Evolutionary conservation across 2,113 vertebrate genomes (phyloP), one percentile per base, ranked within the genome.

Genomic region (Platysternon megacephalum): DNA sequence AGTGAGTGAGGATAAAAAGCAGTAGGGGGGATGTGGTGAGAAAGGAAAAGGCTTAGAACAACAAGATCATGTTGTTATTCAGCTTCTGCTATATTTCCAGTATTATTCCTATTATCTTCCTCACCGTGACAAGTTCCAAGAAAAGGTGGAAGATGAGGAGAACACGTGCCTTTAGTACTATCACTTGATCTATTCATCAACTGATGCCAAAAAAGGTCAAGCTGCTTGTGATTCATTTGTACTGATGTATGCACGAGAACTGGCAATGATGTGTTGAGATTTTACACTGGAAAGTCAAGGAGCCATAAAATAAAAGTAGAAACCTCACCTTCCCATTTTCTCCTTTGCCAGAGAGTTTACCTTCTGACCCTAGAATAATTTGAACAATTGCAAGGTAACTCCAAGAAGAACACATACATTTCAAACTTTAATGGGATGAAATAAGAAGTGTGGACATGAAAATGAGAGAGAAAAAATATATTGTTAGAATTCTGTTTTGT

Each of bases 361-460:
- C 78, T 95, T 82, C 82, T 95, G 44, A 94, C 89, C 58, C 80
- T 74, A 91, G 79, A 5, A 3, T 82, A 84, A 94, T 84, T 78
- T 48, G 93, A 55, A 86, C 21, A 1, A 0, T 56, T 83, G 56
- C 58, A 94, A 93, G 51, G 86, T 48, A 32, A 78, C 83, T 87
- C 74, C 1, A 65, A 48, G 61, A 21, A 48, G 29, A 79, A 16
- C 51, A 87, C 93, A 0, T 49, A 90, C 83, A 4, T 76, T 58
- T 74, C 22, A 29, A 78, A 11, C 9, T 85, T 42, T 5, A 32
- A 93, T 21, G 79, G 55, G 48, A 82, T 2, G 85, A 84, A 93
- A 65, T 39, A 79, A 65, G 49, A 94, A n/a, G 19, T 1, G 22
- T 42, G 46, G 74, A 10, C 32, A 74, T n/a, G 12, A 88, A 88